Percentiles rank a stretch among this genome's conserved stretches.
These are phyloP conservation scores for Antheraea mylitta DNA, from an alignment of 1,140 invertebrate genomes.

Conservation along the genomic window DNA sequence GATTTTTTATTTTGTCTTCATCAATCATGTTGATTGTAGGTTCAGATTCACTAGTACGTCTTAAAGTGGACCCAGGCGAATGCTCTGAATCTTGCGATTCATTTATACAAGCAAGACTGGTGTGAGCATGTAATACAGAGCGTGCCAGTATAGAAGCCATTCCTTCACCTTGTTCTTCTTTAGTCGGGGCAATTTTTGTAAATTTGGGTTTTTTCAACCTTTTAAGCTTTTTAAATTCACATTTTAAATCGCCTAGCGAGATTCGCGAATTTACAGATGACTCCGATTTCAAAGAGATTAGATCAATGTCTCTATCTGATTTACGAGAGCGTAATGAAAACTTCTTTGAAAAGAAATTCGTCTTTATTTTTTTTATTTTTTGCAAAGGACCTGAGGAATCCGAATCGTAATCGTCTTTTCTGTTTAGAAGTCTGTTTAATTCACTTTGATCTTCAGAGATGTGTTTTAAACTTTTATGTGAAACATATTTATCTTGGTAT, in stretches of 20 bases:
- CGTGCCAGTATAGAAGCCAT: slow-evolving; percentile 83
- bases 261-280: slow-evolving; percentile 69
- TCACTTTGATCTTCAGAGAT: slow-evolving; percentile 65
- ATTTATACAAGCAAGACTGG: slow-evolving; percentile 80
- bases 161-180: slow-evolving; percentile 80
- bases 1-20: slow-evolving; percentile 36
- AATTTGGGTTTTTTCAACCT: slow-evolving; percentile 75
- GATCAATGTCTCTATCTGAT: slow-evolving; percentile 59
- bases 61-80: slow-evolving; percentile 64
- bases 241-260: slow-evolving; percentile 67
- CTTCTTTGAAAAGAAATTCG: slow-evolving; percentile 53
- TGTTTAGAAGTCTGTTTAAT: slow-evolving; percentile 58
- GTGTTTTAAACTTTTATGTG: slow-evolving; percentile 57
- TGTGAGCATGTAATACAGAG: slow-evolving; percentile 81
- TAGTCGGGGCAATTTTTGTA: slow-evolving; percentile 72
- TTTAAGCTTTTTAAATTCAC: slow-evolving; percentile 68
- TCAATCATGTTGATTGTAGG: slow-evolving; percentile 46
- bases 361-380: slow-evolving; percentile 63
- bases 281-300: slow-evolving; percentile 60
- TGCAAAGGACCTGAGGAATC: slow-evolving; percentile 51
- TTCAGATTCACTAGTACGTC: slow-evolving; percentile 68
- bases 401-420: slow-evolving; percentile 44
- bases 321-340: slow-evolving; percentile 46
- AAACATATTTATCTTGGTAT: slow-evolving; percentile 60
- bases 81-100: slow-evolving; percentile 79